Evolutionary conservation across 1,140 invertebrate genomes (phyloP).

Genomic region (Atta texana): DNA sequence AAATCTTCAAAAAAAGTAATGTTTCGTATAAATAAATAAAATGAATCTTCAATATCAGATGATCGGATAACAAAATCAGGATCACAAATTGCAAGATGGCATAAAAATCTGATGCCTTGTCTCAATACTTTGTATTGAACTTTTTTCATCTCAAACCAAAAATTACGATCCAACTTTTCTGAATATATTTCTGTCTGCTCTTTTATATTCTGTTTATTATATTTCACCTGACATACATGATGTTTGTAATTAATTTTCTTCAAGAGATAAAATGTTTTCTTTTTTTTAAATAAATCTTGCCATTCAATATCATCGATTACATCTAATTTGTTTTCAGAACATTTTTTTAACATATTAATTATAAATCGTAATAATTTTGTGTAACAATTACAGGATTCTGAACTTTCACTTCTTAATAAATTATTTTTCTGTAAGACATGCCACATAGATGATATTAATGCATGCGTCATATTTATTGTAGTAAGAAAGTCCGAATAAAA

Average conservation of each 20-base stretch:
- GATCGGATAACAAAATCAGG: conserved; percentile 78
- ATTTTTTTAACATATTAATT: conserved; percentile 79
- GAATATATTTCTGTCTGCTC: conserved; percentile 49
- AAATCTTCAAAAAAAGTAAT: conserved; percentile 75
- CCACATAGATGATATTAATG: conserved; percentile 78
- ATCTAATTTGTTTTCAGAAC: conserved; percentile 72
- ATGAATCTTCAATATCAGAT: conserved; percentile 78
- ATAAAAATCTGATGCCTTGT: conserved; percentile 81
- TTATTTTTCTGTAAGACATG: conserved; percentile 75
- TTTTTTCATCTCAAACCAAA: conserved; percentile 74
- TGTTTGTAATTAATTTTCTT: conserved; percentile 63
- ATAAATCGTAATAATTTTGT: conserved; percentile 78
- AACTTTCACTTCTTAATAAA: conserved; percentile 69
- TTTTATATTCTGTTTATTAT: neutral
- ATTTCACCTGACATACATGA: neutral
- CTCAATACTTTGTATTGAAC: conserved; percentile 76
- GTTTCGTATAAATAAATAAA: conserved; percentile 79
- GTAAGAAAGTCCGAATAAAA: conserved; percentile 79
- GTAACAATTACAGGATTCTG: conserved; percentile 78
- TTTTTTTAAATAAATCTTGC: conserved; percentile 24
- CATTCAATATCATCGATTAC: conserved; percentile 16
- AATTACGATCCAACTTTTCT: conserved; percentile 65
- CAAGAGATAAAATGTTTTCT: conserved; percentile 10
- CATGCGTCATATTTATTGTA: conserved; percentile 76
- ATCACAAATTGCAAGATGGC: conserved; percentile 80